Percentiles rank a stretch among this genome's conserved stretches.
Evolutionary conservation across 2,797 vertebrate species (phyloP).

Genomic region (Graptemys geographica): DNA sequence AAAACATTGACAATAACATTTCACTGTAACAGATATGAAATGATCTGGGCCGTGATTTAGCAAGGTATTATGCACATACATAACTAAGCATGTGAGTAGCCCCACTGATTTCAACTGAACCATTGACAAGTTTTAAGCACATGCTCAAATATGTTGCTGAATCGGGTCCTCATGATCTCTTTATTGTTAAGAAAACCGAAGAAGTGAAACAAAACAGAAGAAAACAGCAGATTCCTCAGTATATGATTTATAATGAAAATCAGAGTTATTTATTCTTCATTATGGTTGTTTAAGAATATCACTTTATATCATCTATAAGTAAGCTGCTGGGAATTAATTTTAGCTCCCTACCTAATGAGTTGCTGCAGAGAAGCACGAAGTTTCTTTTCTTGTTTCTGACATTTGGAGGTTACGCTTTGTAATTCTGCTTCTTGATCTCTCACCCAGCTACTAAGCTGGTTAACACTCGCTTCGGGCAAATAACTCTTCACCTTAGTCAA

Average conservation of each 20-base stretch:
- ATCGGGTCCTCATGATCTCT: background rate
- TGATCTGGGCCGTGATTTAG: background rate
- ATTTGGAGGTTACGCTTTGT: conserved; percentile 83
- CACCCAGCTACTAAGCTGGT: conserved; percentile 84
- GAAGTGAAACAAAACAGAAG: background rate
- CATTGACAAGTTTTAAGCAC: background rate
- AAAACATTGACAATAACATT: background rate
- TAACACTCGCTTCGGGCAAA: conserved; percentile 82
- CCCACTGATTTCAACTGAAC: background rate
- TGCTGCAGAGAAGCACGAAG: conserved; percentile 81
- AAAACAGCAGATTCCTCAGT: background rate
- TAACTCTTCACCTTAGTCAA: conserved; percentile 82
- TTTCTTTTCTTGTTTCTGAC: conserved; percentile 82
- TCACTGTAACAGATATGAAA: background rate
- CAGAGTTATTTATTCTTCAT: background rate
- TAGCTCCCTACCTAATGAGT: conserved; percentile 82
- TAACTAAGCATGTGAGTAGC: background rate
- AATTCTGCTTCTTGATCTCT: conserved; percentile 88
- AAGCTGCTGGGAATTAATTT: conserved; percentile 9
- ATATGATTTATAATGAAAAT: background rate
- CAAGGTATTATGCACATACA: background rate
- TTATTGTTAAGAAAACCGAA: background rate
- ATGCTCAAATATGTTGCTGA: background rate
- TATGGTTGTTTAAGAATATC: background rate
- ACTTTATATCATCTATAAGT: background rate